These are phyloP conservation scores for Acipenser ruthenus DNA, from an alignment of 2,797 vertebrate species.

Conservation along the genomic window DNA sequence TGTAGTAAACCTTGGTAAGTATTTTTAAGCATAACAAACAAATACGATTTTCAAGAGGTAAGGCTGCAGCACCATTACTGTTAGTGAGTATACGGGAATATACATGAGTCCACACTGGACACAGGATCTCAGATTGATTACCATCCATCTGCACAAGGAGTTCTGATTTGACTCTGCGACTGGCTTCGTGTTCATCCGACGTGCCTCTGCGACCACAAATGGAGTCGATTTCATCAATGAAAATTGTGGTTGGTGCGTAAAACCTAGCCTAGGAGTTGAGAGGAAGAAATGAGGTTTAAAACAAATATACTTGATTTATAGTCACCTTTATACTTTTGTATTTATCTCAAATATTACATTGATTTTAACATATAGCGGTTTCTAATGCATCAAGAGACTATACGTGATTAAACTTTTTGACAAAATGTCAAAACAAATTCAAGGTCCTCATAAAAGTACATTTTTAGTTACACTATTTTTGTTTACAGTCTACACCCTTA, in stretches of 20 bases:
- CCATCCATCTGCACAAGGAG: constrained; percentile 98
- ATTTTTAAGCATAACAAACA: too few relatives aligned
- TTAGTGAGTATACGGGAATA: too few relatives aligned
- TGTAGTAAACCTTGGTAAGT: too few relatives aligned
- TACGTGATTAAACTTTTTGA: too few relatives aligned
- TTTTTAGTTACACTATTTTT: too few relatives aligned
- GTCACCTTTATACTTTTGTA: background rate
- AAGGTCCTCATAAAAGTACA: too few relatives aligned
- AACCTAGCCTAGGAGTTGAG: constrained; percentile 71
- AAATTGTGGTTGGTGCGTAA: constrained; percentile 94
- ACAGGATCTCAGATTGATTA: constrained; percentile 41
- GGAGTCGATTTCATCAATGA: constrained; percentile 96
- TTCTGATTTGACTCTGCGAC: constrained; percentile 93
- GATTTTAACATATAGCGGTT: background rate
- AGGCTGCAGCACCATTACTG: background rate
- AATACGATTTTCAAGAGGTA: too few relatives aligned
- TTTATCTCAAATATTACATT: background rate
- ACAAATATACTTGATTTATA: background rate
- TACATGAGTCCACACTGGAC: too few relatives aligned
- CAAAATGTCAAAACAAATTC: too few relatives aligned
- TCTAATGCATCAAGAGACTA: too few relatives aligned
- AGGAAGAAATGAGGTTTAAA: too few relatives aligned
- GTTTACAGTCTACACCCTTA: too few relatives aligned
- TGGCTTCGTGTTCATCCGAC: constrained; percentile 91
- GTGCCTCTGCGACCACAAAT: constrained; percentile 92